Percentiles rank a stretch among this genome's conserved stretches.
Evolutionary conservation across 2,888 invertebrate species (phyloP).

Genomic region (Agriotes lineatus): DNA sequence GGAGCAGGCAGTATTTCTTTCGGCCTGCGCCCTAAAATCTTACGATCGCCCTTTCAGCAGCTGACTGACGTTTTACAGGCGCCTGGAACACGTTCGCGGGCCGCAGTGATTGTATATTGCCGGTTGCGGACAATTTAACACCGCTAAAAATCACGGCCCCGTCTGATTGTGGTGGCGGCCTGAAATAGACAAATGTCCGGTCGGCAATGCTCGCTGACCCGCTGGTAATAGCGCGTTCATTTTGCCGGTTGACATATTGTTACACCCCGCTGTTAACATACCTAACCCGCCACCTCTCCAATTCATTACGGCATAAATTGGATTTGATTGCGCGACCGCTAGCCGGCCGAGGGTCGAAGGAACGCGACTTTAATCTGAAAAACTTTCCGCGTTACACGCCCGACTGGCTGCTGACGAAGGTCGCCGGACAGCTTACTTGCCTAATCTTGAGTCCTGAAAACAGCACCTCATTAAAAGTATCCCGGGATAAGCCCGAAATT

Average conservation of each 20-base stretch:
- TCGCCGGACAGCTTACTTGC: slow-evolving; percentile 9
- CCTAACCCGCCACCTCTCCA: slow-evolving; percentile 39
- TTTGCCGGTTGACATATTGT: slow-evolving; percentile 48
- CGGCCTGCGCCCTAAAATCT: slow-evolving; percentile 36
- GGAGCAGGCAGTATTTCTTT: slow-evolving; percentile 30
- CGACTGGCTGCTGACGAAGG: slow-evolving; percentile 28
- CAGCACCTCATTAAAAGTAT: neutral
- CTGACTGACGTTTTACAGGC: slow-evolving; percentile 42
- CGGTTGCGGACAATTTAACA: slow-evolving; percentile 51
- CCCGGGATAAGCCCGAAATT: neutral
- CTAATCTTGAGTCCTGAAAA: neutral
- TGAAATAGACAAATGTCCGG: slow-evolving; percentile 54
- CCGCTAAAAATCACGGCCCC: slow-evolving; percentile 50
- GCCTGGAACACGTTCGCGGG: slow-evolving; percentile 37
- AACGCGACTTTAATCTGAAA: slow-evolving; percentile 28
- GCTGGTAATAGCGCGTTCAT: slow-evolving; percentile 46
- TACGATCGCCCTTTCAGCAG: slow-evolving; percentile 43
- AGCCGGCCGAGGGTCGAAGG: neutral
- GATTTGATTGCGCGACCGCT: slow-evolving; percentile 39
- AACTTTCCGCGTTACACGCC: slow-evolving; percentile 27
- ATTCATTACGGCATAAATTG: slow-evolving; percentile 43
- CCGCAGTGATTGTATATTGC: slow-evolving; percentile 49
- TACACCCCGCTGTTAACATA: slow-evolving; percentile 45
- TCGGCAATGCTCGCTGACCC: slow-evolving; percentile 51
- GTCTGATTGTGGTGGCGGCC: slow-evolving; percentile 47